phyloP scores from a whole-genome alignment of 2,888 invertebrate genomes.

The Synergus japonicus region DNA sequence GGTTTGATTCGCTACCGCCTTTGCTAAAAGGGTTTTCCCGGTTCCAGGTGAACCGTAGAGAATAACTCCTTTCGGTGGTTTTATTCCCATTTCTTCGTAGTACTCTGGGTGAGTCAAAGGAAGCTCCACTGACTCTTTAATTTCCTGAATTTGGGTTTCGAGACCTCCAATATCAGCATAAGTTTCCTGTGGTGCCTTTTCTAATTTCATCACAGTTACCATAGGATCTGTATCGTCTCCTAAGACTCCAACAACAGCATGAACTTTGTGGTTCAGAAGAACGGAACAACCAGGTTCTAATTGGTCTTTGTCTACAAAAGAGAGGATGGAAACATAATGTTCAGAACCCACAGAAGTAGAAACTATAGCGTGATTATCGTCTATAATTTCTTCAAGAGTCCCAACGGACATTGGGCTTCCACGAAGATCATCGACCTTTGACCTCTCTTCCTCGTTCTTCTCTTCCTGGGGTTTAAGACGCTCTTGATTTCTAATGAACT shows the following conservation, averaged over 20 bases:
- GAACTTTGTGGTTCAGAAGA: conserved; percentile 98
- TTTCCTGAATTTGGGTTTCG: conserved; percentile 98
- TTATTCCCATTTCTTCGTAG: conserved; percentile 99
- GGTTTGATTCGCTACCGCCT: conserved; percentile 99
- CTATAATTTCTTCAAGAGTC: conserved; percentile 98
- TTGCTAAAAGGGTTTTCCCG: conserved; percentile 97
- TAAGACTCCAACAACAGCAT: conserved; percentile 99
- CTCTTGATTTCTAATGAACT: conserved; percentile 99
- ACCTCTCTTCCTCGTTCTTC: conserved; percentile 98
- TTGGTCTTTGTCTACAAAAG: conserved; percentile 99
- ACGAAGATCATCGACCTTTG: conserved; percentile 98
- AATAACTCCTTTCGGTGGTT: conserved; percentile 99
- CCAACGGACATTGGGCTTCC: conserved; percentile 99
- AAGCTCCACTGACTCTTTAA: conserved; percentile 98
- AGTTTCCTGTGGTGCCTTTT: conserved; percentile 99
- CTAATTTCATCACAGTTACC: conserved; percentile 99
- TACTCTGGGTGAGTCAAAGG: conserved; percentile 99
- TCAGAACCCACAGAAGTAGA: conserved; percentile 99
- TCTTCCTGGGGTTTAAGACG: conserved; percentile 99
- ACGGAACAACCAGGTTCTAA: conserved; percentile 99
- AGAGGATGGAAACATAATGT: conserved; percentile 99
- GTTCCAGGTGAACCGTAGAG: conserved; percentile 99
- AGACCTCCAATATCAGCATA: conserved; percentile 99
- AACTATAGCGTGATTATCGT: conserved; percentile 99
- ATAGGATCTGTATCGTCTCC: conserved; percentile 99